A percentile compares a stretch with the other conserved stretches of the same genome.
These are phyloP conservation scores for Drosophila gaucha DNA, from an alignment of 2,888 invertebrate species.

Conservation along the genomic window DNA sequence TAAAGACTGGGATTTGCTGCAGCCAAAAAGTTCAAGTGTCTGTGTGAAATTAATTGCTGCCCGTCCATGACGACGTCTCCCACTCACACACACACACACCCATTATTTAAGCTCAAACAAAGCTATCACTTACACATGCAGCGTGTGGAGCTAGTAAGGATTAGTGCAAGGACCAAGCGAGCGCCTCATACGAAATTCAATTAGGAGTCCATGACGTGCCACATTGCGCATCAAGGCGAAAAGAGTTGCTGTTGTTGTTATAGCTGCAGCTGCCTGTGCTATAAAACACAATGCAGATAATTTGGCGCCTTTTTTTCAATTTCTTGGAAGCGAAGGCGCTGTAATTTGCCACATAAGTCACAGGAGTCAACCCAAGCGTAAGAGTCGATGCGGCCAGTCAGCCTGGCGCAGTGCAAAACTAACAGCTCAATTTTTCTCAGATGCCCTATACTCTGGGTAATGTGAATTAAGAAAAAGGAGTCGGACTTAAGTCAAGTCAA, in stretches of 20 bases:
- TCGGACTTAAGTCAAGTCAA: not conserved
- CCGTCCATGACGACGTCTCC: slow-evolving; percentile 36
- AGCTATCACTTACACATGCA: slow-evolving; percentile 75
- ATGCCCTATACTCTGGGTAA: slow-evolving; percentile 2
- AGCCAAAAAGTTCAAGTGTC: slow-evolving; percentile 75
- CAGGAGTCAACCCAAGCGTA: slow-evolving; percentile 67
- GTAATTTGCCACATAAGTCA: slow-evolving; percentile 81
- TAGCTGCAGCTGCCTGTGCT: slow-evolving; percentile 47
- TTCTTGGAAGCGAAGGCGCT: slow-evolving; percentile 70
- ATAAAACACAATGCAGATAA: slow-evolving; percentile 78
- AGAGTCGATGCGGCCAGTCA: slow-evolving; percentile 16
- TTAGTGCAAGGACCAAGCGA: slow-evolving; percentile 59
- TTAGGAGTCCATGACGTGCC: slow-evolving; percentile 77
- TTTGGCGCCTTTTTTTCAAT: slow-evolving; percentile 71
- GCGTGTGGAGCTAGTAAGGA: slow-evolving; percentile 55
- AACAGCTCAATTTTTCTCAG: slow-evolving; percentile 70
- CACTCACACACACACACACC: slow-evolving; percentile 12
- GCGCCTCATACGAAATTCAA: slow-evolving; percentile 68
- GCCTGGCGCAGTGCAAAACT: slow-evolving; percentile 35
- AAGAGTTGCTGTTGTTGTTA: slow-evolving; percentile 43
- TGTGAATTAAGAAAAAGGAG: too few species aligned
- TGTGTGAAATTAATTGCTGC: slow-evolving; percentile 81
- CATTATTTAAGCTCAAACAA: slow-evolving; percentile 70
- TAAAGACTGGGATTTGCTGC: slow-evolving; percentile 67
- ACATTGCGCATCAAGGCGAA: slow-evolving; percentile 50